Evolutionary conservation across 2,113 vertebrate species (phyloP).

Genomic region (Natator depressus): DNA sequence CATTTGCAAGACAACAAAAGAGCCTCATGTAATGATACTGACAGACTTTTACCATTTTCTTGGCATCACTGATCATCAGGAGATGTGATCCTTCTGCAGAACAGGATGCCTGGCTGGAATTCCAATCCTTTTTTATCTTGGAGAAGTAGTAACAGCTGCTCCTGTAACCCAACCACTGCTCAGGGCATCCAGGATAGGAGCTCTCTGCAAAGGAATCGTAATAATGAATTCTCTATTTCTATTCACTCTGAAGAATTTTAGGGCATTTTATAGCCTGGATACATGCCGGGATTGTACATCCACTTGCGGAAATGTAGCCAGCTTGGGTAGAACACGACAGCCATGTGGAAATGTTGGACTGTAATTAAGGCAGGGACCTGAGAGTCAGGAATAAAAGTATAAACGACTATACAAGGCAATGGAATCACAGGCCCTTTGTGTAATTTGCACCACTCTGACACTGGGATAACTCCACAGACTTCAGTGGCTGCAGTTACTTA

Average conservation of each 20-base stretch:
- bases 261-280: background rate
- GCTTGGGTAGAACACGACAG: background rate
- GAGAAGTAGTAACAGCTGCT: slow-evolving; percentile 72
- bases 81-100: slow-evolving; percentile 45
- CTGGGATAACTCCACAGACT: background rate
- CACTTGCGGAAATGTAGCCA: background rate
- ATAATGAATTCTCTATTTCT: background rate
- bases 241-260: background rate
- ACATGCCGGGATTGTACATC: background rate
- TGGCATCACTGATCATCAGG: background rate
- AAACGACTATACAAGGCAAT: background rate
- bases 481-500: background rate
- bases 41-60: slow-evolving; percentile 47
- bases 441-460: background rate
- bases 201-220: slow-evolving; percentile 16
- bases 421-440: background rate
- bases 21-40: background rate
- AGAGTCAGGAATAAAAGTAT: background rate
- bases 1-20: background rate
- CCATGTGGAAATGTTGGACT: background rate
- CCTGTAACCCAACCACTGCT: slow-evolving; percentile 59
- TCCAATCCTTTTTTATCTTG: slow-evolving; percentile 50
- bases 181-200: slow-evolving; percentile 29
- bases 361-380: background rate
- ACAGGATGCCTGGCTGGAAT: slow-evolving; percentile 66